Percentiles rank a stretch among this genome's conserved stretches.
phyloP scores from a whole-genome alignment of 2,113 vertebrate genomes.

The Mirounga angustirostris region DNA sequence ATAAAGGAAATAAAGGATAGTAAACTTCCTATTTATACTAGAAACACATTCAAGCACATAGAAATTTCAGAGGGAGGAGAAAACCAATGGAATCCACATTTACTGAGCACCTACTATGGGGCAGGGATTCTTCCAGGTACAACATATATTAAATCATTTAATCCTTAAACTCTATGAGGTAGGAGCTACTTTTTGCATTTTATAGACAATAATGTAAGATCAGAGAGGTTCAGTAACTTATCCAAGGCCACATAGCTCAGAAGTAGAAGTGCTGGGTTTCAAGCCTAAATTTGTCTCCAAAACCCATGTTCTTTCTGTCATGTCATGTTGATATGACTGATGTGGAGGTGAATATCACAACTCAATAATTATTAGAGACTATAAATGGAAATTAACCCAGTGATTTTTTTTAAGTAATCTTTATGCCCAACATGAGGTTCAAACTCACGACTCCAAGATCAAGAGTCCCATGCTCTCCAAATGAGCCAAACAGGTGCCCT shows the following conservation, averaged over 20 bases:
- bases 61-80: not conserved
- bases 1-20: constrained; percentile 93
- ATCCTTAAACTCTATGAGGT: not conserved
- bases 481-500: not conserved
- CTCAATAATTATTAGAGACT: not conserved
- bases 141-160: not conserved
- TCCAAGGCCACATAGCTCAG: not conserved
- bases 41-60: not conserved
- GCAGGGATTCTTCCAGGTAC: not conserved
- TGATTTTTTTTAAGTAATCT: not conserved
- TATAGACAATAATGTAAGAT: not conserved
- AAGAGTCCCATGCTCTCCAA: not conserved
- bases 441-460: not conserved
- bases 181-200: not conserved
- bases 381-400: not conserved
- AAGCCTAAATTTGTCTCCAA: constrained; percentile 7
- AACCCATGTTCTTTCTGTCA: not conserved
- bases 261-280: not conserved
- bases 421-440: not conserved
- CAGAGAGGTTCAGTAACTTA: not conserved
- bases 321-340: not conserved
- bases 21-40: constrained; percentile 92
- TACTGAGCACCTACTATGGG: not conserved
- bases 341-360: not conserved
- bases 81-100: not conserved